Conservation (phyloP, 2,888 invertebrate species). For the Blomia tropicalis region DNA sequence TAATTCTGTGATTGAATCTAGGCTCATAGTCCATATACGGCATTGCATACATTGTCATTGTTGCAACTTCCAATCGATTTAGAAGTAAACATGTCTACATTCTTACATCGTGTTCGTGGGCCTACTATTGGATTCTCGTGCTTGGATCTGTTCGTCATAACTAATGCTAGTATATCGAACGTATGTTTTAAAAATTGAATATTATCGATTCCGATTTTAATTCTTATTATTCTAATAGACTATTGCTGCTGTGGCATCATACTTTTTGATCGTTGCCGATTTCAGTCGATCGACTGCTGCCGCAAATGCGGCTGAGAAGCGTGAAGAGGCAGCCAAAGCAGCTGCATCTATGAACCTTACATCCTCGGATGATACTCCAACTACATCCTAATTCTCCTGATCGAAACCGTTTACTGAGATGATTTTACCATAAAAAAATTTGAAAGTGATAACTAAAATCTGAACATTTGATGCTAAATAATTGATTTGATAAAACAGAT, state of each 20-base stretch:
- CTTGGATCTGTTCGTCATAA: slow-evolving; percentile 27
- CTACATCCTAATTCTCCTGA: neutral
- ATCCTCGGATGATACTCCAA: neutral
- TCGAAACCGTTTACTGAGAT: too few relatives aligned
- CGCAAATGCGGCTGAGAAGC: slow-evolving; percentile 23
- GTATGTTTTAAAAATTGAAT: slow-evolving; percentile 25
- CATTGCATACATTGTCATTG: slow-evolving; percentile 26
- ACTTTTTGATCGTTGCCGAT: slow-evolving; percentile 28
- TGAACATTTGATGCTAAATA: too few relatives aligned
- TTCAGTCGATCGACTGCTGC: slow-evolving; percentile 26
- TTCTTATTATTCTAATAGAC: too few relatives aligned
- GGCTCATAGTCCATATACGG: slow-evolving; percentile 27
- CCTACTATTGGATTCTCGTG: slow-evolving; percentile 28
- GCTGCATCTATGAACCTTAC: neutral
- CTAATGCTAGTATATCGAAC: slow-evolving; percentile 27
- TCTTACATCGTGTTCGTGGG: slow-evolving; percentile 27
- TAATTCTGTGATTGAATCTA: neutral
- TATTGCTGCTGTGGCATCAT: slow-evolving; percentile 27
- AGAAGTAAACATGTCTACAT: slow-evolving; percentile 28
- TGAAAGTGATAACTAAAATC: too few relatives aligned
- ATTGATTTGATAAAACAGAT: too few relatives aligned
- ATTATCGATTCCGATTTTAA: neutral
- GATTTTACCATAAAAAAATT: too few relatives aligned
- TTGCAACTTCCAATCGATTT: slow-evolving; percentile 27
- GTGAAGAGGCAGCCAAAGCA: slow-evolving; percentile 19